phyloP scores from a whole-genome alignment of 1,140 invertebrate species.

The Contarinia nasturtii region DNA sequence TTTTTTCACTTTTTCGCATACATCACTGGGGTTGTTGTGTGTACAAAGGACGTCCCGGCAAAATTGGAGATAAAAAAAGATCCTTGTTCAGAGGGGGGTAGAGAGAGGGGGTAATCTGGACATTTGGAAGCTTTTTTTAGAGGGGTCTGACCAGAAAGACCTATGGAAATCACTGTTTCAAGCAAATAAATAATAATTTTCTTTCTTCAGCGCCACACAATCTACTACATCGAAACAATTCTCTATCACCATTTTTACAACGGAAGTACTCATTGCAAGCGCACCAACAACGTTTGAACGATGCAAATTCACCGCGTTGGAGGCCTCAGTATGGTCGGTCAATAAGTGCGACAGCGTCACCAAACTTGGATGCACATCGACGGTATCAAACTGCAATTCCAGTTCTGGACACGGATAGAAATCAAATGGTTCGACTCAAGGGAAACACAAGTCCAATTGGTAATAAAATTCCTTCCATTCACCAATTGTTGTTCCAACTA shows the following conservation, averaged over 20 bases:
- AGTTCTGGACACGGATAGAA: background rate
- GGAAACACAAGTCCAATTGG: slow-evolving; percentile 24
- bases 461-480: slow-evolving; percentile 3
- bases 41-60: too few relatives aligned
- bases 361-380: background rate
- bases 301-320: slow-evolving; percentile 2
- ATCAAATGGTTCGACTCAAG: background rate
- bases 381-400: slow-evolving; percentile 1
- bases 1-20: too few relatives aligned
- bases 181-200: background rate
- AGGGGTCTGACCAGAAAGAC: too few relatives aligned
- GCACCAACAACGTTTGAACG: slow-evolving; percentile 2
- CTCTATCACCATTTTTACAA: background rate
- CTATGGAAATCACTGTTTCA: too few relatives aligned
- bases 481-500: background rate
- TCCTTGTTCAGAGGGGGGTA: too few relatives aligned
- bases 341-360: slow-evolving; percentile 1
- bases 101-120: too few relatives aligned
- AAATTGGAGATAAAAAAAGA: too few relatives aligned
- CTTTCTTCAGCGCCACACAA: background rate
- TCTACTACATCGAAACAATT: background rate
- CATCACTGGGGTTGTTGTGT: too few relatives aligned
- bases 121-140: too few relatives aligned
- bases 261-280: slow-evolving; percentile 6
- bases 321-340: background rate